phyloP scores from a whole-genome alignment of 23 tunicate species.

The Phallusia fumigata region DNA sequence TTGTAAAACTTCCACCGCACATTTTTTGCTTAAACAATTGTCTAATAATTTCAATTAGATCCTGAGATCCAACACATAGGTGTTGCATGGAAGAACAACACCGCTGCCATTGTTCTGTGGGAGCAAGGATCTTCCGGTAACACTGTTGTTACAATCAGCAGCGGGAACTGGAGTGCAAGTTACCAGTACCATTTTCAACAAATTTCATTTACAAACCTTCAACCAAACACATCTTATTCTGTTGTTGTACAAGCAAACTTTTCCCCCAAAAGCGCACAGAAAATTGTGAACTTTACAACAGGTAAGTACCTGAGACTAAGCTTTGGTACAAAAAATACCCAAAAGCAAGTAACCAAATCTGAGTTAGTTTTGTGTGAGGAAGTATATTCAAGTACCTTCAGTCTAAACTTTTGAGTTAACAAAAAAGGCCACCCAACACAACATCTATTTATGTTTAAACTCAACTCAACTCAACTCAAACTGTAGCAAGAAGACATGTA shows the following conservation, averaged over 20 bases:
- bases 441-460: too few relatives aligned
- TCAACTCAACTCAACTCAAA: too few relatives aligned
- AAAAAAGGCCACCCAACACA: too few relatives aligned
- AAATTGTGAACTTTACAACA: not conserved
- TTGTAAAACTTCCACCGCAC: too few relatives aligned
- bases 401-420: too few relatives aligned
- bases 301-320: not conserved
- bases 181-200: not conserved
- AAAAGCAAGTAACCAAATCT: too few relatives aligned
- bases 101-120: not conserved
- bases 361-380: too few relatives aligned
- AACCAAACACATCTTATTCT: not conserved
- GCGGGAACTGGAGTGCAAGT: not conserved
- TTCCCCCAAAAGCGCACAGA: not conserved
- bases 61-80: not conserved
- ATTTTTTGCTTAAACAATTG: too few relatives aligned
- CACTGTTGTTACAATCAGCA: not conserved
- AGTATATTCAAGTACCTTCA: too few relatives aligned
- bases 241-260: not conserved
- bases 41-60: too few relatives aligned
- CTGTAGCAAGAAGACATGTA: too few relatives aligned
- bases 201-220: not conserved
- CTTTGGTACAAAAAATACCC: too few relatives aligned
- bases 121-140: not conserved
- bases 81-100: not conserved